Conservation (phyloP, 92 coral and sea anemone genomes). For the Anthopleura xanthogrammica region DNA sequence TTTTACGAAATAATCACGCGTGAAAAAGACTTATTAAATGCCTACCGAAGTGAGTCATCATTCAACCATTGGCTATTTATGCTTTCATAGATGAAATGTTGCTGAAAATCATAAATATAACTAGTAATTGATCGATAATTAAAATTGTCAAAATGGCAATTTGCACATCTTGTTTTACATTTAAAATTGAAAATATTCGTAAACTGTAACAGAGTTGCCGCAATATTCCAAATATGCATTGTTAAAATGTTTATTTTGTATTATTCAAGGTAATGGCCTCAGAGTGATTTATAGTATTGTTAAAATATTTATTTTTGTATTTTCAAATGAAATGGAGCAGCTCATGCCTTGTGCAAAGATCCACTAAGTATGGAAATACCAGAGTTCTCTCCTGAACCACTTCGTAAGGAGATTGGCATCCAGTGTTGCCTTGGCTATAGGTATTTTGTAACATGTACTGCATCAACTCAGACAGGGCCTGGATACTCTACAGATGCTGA, state of each 20-base stretch:
- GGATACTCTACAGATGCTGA: conserved; percentile 8
- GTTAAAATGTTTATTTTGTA: background rate
- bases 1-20: conserved; percentile 4
- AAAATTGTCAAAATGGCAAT: conserved; percentile 10
- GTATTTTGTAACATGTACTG: conserved; percentile 32
- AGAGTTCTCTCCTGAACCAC: conserved; percentile 29
- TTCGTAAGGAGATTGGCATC: conserved; percentile 18
- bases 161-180: too few relatives aligned
- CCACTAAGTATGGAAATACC: conserved; percentile 4
- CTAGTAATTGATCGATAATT: background rate
- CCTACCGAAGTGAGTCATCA: conserved; percentile 10
- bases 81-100: conserved; percentile 9
- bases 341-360: conserved; percentile 6
- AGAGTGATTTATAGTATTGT: conserved; percentile 1
- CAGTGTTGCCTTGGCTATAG: conserved; percentile 40
- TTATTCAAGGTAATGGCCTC: too few relatives aligned
- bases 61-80: conserved; percentile 16
- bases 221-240: background rate
- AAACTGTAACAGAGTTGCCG: background rate
- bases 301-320: conserved; percentile 1
- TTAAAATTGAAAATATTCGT: too few relatives aligned
- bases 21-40: conserved; percentile 11
- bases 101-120: conserved; percentile 8
- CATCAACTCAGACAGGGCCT: conserved; percentile 29
- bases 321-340: conserved; percentile 9